Conservation (phyloP, 2,888 invertebrate genomes). For the Drosophila aldrichi region DNA sequence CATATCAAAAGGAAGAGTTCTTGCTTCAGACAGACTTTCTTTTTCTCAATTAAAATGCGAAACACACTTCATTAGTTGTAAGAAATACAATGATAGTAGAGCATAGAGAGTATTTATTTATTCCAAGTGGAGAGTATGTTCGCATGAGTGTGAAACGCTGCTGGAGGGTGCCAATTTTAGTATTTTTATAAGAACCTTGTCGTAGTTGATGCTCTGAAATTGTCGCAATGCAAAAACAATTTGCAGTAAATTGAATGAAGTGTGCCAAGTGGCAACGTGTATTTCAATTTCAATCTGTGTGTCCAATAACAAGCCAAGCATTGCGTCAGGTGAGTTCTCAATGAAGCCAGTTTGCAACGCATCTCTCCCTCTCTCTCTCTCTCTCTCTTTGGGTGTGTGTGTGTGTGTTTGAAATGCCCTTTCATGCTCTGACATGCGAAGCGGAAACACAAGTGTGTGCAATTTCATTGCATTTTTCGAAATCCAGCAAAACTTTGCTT, state of each 20-base stretch:
- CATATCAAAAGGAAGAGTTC: too few relatives aligned
- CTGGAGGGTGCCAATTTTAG: neutral
- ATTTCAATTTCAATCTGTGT: slow-evolving; percentile 72
- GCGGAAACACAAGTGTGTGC: slow-evolving; percentile 73
- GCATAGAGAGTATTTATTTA: neutral
- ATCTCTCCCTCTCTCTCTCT: neutral
- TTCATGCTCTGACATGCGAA: slow-evolving; percentile 49
- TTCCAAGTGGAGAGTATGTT: neutral
- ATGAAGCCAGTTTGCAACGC: slow-evolving; percentile 28
- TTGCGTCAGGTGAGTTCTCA: slow-evolving; percentile 42
- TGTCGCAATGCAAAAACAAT: slow-evolving; percentile 57
- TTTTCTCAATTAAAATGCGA: neutral
- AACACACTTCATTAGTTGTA: neutral
- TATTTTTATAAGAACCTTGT: slow-evolving; percentile 9
- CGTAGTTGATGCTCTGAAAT: slow-evolving; percentile 19
- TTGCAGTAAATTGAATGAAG: slow-evolving; percentile 70
- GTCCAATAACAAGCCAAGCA: slow-evolving; percentile 51
- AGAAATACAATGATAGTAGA: neutral
- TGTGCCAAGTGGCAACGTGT: slow-evolving; percentile 48
- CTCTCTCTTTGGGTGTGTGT: neutral
- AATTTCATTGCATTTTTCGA: slow-evolving; percentile 68
- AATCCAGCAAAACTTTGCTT: slow-evolving; percentile 61
- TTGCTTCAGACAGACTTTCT: too few relatives aligned
- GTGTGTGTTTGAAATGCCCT: slow-evolving; percentile 28
- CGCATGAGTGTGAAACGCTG: neutral